Conservation (phyloP, 2,888 invertebrate species). For the Meta bourneti region DNA sequence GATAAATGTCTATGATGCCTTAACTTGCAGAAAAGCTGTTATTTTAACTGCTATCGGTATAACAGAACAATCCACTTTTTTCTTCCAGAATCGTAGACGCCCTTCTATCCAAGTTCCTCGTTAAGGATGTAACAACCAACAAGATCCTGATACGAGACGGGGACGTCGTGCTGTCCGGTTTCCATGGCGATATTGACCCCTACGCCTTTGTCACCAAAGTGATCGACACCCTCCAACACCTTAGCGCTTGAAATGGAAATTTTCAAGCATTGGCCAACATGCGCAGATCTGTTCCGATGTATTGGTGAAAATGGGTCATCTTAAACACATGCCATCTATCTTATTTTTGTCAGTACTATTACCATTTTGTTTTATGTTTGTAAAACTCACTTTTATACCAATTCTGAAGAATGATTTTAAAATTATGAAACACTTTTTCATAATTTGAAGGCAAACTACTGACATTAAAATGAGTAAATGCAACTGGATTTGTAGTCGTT, state of each 20-base stretch:
- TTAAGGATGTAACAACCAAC: conserved; percentile 14
- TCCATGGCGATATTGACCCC: conserved; percentile 52
- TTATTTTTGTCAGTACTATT: too few relatives aligned
- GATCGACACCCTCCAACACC: neutral
- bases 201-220: conserved; percentile 36
- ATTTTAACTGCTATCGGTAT: neutral
- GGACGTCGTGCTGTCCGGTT: conserved; percentile 7
- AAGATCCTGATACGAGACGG: neutral
- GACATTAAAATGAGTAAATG: too few relatives aligned
- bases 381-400: too few relatives aligned
- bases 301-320: too few relatives aligned
- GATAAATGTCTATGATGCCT: neutral
- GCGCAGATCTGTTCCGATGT: too few relatives aligned
- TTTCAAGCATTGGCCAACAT: too few relatives aligned
- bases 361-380: too few relatives aligned
- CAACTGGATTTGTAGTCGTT: too few relatives aligned
- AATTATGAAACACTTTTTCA: too few relatives aligned
- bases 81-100: conserved; percentile 38
- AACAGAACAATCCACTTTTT: neutral
- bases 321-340: too few relatives aligned
- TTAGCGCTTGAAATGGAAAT: neutral
- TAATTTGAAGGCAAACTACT: too few relatives aligned
- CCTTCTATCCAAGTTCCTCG: conserved; percentile 35
- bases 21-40: neutral
- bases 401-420: too few relatives aligned